Evolutionary conservation across 2,888 invertebrate species (phyloP), one percentile per base, ranked within the genome.

Genomic region (Plebejus melissa): DNA sequence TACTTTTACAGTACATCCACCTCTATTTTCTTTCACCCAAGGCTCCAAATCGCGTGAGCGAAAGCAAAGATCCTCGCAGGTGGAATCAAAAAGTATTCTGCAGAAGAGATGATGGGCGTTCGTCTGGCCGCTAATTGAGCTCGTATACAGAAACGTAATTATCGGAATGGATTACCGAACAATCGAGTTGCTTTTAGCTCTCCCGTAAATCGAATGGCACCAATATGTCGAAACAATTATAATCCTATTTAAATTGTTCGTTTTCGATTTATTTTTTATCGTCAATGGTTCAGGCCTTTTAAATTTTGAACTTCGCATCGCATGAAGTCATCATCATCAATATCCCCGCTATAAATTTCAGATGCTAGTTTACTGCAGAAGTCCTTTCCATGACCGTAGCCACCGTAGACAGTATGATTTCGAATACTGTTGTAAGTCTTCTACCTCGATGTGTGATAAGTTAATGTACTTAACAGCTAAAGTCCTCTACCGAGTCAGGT

Each of bases 211-310:
- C 13, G 65, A 65, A 65, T 32, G 65, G 65, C 65, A 65, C 32
- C 32, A 65, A 65, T 65, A 65, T 65, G 65, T 65, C 65, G 65
- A 65, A 65, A 65, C 65, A 65, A 65, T 65, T 65, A 65, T 65
- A 65, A 65, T 36, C 65, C 32, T 65, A 65, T 65, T 65, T 32
- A 32, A 32, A 65, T 65, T 65, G 32, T 65, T 65, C 65, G 65
- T 65, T 65, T 65, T 65, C 6, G 28, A 32, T 65, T 58, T 60
- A 11, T 11, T 65, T 65, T 65, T 65, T 36, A 65, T 65, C 65
- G 65, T 54, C 54, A 32, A 13, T 13, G 16, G 16, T 65, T 36
- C 65, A 16, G 32, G 32, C 32, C 22, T 65, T 65, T 65, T 65
- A 60, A 28, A 60, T 60, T 50, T 13, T 13, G 50, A 50, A 50